These are phyloP conservation scores for Melanocharis versteri DNA, from an alignment of 2,113 vertebrate species.

Conservation along the genomic window DNA sequence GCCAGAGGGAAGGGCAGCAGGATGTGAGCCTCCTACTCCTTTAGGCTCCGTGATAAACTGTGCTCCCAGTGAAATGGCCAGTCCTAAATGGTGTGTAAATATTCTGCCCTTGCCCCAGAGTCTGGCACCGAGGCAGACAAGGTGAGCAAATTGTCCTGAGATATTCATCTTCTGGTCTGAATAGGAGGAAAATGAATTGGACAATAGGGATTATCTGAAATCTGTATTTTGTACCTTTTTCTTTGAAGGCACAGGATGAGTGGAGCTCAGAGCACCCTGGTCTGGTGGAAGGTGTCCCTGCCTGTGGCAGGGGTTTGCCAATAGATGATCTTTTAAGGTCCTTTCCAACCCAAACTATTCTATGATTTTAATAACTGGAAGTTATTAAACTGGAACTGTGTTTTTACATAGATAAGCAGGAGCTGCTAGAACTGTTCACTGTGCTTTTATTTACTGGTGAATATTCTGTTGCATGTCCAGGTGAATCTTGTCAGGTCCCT, in stretches of 20 bases:
- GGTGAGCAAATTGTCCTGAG: background rate
- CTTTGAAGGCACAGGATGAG: background rate
- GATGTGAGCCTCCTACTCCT: background rate
- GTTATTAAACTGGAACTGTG: background rate
- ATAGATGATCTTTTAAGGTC: background rate
- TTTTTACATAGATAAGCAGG: background rate
- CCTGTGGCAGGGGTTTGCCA: background rate
- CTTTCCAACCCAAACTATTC: background rate
- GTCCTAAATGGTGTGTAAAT: background rate
- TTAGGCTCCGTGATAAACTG: background rate
- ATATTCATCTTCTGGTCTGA: background rate
- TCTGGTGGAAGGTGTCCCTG: background rate
- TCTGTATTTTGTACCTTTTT: accelerated
- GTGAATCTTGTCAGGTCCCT: background rate
- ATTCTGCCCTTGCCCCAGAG: background rate
- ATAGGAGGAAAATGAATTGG: background rate
- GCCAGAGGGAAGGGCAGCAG: background rate
- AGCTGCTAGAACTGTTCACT: background rate
- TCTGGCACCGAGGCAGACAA: background rate
- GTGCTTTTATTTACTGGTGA: background rate
- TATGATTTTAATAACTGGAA: background rate
- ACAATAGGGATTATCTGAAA: background rate
- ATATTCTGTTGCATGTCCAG: background rate
- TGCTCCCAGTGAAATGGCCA: background rate
- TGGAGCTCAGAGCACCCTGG: background rate